Conservation (phyloP, 2,113 vertebrate species). For the Siphamia tubifer region DNA sequence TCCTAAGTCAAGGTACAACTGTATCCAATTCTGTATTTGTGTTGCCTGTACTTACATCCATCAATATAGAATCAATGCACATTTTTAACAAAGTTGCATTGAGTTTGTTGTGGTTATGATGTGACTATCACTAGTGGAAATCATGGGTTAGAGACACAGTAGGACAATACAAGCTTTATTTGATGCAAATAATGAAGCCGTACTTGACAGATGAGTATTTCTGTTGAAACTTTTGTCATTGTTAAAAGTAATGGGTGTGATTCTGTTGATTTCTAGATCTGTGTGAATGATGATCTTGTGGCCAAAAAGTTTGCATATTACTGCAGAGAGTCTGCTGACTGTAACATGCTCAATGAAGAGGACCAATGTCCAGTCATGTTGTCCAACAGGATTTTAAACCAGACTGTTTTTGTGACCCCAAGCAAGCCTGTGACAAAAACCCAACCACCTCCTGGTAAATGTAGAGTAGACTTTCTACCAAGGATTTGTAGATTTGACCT, state of each 20-base stretch:
- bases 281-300: conserved; percentile 91
- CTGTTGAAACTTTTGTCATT: too few relatives aligned
- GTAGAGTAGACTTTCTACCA: not conserved
- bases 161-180: too few relatives aligned
- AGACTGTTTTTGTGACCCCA: not conserved
- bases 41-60: too few relatives aligned
- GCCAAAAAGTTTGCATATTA: conserved; percentile 88
- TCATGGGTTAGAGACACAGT: too few relatives aligned
- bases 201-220: too few relatives aligned
- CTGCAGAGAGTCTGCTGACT: not conserved
- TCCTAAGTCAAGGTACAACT: too few relatives aligned
- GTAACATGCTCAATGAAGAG: not conserved
- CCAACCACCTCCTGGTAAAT: conserved; percentile 6
- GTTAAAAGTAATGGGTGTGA: not conserved
- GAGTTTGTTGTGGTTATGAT: too few relatives aligned
- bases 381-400: conserved; percentile 44
- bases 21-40: too few relatives aligned
- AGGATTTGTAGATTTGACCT: not conserved
- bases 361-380: conserved; percentile 43
- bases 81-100: too few relatives aligned
- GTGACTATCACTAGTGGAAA: too few relatives aligned
- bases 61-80: too few relatives aligned
- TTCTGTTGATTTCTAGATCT: conserved; percentile 78
- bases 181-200: too few relatives aligned
- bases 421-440: conserved; percentile 1